phyloP scores from a whole-genome alignment of 2,113 vertebrate genomes.

The Plecotus auritus region DNA sequence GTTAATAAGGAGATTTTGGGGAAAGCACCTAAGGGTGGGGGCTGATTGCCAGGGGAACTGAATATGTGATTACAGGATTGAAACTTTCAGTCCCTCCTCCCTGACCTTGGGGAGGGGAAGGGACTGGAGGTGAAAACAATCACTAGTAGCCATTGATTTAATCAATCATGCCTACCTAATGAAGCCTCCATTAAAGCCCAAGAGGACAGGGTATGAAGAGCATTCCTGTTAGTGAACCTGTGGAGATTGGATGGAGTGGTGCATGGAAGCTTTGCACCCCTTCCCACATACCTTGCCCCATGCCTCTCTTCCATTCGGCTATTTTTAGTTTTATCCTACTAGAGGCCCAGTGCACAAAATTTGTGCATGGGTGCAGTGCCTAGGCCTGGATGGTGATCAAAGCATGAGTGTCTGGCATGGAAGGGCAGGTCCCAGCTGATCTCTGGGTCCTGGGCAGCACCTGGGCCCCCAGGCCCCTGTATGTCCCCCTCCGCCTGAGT shows the following conservation, averaged over 20 bases:
- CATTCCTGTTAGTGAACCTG: neutral
- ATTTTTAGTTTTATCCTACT: neutral
- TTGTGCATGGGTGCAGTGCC: too few species aligned
- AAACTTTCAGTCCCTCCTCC: neutral
- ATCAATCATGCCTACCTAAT: neutral
- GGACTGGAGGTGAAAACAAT: neutral
- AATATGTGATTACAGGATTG: neutral
- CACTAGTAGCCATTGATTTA: neutral
- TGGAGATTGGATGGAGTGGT: neutral
- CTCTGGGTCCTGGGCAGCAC: too few species aligned
- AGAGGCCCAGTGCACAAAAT: too few species aligned
- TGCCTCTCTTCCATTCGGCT: neutral
- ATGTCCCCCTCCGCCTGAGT: too few species aligned
- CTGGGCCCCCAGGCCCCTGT: too few species aligned
- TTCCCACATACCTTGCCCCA: neutral
- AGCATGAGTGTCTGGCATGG: too few species aligned
- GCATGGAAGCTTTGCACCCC: neutral
- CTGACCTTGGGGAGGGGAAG: neutral
- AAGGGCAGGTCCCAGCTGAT: too few species aligned
- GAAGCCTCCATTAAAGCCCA: neutral
- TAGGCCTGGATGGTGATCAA: too few species aligned
- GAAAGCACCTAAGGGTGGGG: neutral
- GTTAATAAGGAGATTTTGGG: neutral
- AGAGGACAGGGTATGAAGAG: neutral
- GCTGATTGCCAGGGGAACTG: neutral